phyloP scores from a whole-genome alignment of 64 coral and sea anemone species.

The Catalaphyllia jardinei region DNA sequence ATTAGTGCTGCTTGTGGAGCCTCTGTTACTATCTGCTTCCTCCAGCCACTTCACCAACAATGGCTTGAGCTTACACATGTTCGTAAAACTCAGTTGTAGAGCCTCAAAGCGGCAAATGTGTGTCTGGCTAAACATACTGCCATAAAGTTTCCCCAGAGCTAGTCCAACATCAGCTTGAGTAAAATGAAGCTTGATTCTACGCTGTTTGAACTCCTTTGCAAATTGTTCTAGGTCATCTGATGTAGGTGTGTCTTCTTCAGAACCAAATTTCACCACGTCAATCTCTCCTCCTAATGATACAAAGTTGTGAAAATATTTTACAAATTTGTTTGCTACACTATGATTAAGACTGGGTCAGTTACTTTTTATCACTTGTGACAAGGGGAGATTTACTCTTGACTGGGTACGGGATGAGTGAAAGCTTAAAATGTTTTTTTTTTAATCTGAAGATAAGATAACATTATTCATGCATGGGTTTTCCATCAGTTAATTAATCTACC shows the following conservation, averaged over 20 bases:
- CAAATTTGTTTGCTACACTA: no score
- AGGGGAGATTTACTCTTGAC: no score
- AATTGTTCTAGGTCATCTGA: constrained; percentile 77
- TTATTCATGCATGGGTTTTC: no score
- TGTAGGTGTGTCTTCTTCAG: constrained; percentile 21
- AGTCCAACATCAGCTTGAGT: constrained; percentile 91
- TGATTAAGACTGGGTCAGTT: no score
- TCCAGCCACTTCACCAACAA: constrained; percentile 88
- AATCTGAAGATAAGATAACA: no score
- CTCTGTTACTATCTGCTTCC: constrained; percentile 30
- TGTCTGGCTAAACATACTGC: constrained; percentile 83
- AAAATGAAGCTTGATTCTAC: constrained; percentile 76
- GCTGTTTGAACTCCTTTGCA: constrained; percentile 83
- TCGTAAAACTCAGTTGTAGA: constrained; percentile 87
- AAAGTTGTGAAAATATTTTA: no score
- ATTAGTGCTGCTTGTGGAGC: neutral
- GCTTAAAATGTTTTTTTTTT: no score
- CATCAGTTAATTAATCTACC: no score
- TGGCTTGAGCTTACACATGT: constrained; percentile 85
- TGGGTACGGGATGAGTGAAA: no score
- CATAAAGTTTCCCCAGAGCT: constrained; percentile 79
- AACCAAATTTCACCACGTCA: neutral
- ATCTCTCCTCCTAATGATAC: neutral
- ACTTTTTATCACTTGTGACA: no score
- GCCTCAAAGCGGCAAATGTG: constrained; percentile 98